Evolutionary conservation across 2,797 vertebrate genomes (phyloP).

Genomic region (Heteromormyrus szaboi): DNA sequence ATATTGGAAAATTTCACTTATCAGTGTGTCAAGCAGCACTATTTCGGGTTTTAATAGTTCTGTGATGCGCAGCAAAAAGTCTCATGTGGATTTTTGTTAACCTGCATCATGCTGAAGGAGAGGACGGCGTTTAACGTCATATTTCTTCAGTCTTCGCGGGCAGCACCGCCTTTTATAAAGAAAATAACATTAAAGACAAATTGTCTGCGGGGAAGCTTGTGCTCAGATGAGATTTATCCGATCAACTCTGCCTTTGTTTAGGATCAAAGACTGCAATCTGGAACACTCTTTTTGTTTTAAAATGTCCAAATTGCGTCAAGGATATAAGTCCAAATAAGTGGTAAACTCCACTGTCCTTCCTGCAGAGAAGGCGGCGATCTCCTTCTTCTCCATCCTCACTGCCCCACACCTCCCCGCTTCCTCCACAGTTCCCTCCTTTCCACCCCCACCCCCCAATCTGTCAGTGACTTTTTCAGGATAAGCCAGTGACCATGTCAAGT

Average conservation of each 20-base stretch:
- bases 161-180: neutral
- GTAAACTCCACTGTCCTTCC: neutral
- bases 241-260: neutral
- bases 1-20: constrained; percentile 88
- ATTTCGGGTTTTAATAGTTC: neutral
- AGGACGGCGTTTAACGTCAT: neutral
- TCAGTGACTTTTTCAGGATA: neutral
- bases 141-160: constrained; percentile 14
- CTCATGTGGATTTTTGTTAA: constrained; percentile 10
- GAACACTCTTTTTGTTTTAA: neutral
- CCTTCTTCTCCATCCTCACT: neutral
- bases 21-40: constrained; percentile 33
- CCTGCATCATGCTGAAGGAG: neutral
- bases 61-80: neutral
- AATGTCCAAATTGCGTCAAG: neutral
- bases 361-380: neutral
- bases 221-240: neutral
- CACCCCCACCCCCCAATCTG: neutral
- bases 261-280: neutral
- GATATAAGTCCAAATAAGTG: neutral
- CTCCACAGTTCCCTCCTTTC: neutral
- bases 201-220: neutral
- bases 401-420: neutral
- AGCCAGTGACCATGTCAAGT: neutral
- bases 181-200: neutral